phyloP scores from a whole-genome alignment of 2,888 invertebrate species.

The Phaonia tiefii region DNA sequence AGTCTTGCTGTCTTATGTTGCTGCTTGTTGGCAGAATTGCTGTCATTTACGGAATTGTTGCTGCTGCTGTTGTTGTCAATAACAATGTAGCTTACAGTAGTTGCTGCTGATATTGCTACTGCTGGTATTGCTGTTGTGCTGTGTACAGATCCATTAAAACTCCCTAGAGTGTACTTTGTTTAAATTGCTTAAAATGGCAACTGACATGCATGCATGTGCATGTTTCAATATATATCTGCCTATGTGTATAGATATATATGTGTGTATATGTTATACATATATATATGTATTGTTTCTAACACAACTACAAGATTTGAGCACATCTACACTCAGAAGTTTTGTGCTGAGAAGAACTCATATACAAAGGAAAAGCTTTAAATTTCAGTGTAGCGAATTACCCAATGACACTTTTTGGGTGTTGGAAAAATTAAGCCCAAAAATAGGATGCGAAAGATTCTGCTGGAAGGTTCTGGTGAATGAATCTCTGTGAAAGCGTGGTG shows the following conservation, averaged over 20 bases:
- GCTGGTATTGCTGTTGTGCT: conserved; percentile 19
- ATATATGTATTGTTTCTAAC: conserved; percentile 9
- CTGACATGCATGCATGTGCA: conserved; percentile 21
- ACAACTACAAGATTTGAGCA: conserved; percentile 28
- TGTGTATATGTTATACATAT: background rate
- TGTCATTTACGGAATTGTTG: background rate
- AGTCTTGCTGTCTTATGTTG: background rate
- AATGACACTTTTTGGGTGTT: background rate
- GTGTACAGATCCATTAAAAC: conserved; percentile 21
- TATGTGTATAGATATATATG: background rate
- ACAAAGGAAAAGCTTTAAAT: conserved; percentile 3
- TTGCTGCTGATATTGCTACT: conserved; percentile 3
- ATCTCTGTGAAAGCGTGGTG: too few species aligned
- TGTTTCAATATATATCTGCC: conserved; percentile 15
- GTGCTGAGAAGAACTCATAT: background rate
- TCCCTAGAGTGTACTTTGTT: conserved; percentile 37
- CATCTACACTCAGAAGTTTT: background rate
- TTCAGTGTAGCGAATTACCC: background rate
- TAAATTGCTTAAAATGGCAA: conserved; percentile 38
- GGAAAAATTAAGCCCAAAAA: too few species aligned
- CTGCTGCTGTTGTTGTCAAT: background rate
- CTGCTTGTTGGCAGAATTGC: background rate
- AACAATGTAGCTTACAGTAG: conserved; percentile 16
- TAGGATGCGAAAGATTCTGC: too few species aligned
- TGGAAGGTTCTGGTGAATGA: too few species aligned